phyloP scores from a whole-genome alignment of 2,797 vertebrate genomes.

The Pempheris klunzingeri region DNA sequence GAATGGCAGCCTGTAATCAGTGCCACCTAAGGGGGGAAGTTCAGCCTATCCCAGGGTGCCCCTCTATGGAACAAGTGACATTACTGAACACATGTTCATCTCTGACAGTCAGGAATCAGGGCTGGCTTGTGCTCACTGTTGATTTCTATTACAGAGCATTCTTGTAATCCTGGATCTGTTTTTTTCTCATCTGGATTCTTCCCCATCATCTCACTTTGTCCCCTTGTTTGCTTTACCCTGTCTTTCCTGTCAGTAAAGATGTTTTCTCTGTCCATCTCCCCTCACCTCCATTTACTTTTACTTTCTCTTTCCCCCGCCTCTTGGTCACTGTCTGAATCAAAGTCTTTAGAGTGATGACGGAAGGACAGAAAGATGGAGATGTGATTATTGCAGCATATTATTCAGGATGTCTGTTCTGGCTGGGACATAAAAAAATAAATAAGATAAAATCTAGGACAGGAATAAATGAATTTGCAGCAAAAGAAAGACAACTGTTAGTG shows the following conservation, averaged over 20 bases:
- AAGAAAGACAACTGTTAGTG: constrained; percentile 21
- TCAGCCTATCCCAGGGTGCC: constrained; percentile 44
- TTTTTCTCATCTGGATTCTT: constrained; percentile 1
- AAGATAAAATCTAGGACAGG: constrained; percentile 54
- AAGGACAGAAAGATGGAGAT: constrained; percentile 22
- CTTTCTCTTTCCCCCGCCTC: not conserved
- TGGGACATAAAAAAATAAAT: constrained; percentile 40
- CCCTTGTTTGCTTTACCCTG: constrained; percentile 8
- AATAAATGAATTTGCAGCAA: constrained; percentile 57
- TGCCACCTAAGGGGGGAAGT: constrained; percentile 45
- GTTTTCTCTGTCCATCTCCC: constrained; percentile 16
- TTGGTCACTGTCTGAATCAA: constrained; percentile 24
- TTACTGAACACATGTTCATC: constrained; percentile 61
- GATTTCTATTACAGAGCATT: not conserved
- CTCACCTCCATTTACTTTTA: constrained; percentile 8
- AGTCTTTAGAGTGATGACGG: not conserved
- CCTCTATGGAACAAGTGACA: constrained; percentile 62
- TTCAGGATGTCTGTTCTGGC: constrained; percentile 46
- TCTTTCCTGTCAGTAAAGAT: not conserved
- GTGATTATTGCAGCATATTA: constrained; percentile 54
- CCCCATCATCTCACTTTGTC: constrained; percentile 8
- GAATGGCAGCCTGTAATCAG: constrained; percentile 71
- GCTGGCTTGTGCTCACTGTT: not conserved
- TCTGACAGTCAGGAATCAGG: constrained; percentile 42
- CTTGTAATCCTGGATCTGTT: not conserved